Conservation (phyloP, 64 coral and sea anemone species). For the Porites lutea region DNA sequence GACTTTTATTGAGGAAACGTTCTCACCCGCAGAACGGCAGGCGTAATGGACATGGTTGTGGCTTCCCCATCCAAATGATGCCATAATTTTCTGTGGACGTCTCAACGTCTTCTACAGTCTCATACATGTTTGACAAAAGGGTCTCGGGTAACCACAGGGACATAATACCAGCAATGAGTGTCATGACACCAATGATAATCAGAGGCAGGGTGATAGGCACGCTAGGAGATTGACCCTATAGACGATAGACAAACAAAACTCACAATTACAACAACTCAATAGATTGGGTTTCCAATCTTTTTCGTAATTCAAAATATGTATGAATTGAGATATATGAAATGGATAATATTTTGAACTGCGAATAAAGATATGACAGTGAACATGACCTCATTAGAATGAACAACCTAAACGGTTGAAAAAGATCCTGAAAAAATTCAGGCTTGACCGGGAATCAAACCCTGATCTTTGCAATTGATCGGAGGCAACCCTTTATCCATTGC, state of each 20-base stretch:
- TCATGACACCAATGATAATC: conserved; percentile 49
- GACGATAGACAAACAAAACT: background rate
- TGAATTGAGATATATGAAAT: too few species aligned
- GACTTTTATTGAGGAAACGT: background rate
- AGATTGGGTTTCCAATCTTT: background rate
- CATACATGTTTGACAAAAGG: conserved; percentile 35
- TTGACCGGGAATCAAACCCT: too few species aligned
- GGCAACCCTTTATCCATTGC: too few species aligned
- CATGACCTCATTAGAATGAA: too few species aligned
- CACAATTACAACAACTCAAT: background rate
- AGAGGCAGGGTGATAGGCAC: conserved; percentile 50
- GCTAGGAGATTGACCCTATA: conserved; percentile 46
- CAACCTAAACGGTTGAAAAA: too few species aligned
- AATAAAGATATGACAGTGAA: too few species aligned
- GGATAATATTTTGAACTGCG: too few species aligned
- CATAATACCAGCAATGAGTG: conserved; percentile 25
- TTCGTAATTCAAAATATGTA: too few species aligned
- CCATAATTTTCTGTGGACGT: conserved; percentile 26
- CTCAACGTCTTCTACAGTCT: conserved; percentile 53
- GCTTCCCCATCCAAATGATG: conserved; percentile 35
- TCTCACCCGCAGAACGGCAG: conserved; percentile 7
- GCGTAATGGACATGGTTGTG: background rate
- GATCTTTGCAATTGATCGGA: too few species aligned
- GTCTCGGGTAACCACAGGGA: conserved; percentile 71
- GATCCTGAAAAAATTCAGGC: too few species aligned